A percentile compares a stretch with the other conserved stretches of the same genome.
These are phyloP conservation scores for Amblyopsis hoosieri DNA, from an alignment of 2,797 vertebrate genomes.

Conservation along the genomic window DNA sequence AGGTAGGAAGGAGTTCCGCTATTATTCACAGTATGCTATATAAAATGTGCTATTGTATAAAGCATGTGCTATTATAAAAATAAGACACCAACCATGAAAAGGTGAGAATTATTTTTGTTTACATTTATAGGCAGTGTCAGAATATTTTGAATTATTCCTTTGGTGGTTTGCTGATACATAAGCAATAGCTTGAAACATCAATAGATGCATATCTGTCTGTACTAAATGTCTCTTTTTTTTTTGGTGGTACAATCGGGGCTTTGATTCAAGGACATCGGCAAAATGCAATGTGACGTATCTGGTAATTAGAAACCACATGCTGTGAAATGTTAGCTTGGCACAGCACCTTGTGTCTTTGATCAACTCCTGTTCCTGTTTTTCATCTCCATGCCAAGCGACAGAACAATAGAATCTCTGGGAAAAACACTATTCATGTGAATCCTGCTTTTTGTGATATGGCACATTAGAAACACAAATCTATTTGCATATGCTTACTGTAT, in stretches of 20 bases:
- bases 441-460: no score
- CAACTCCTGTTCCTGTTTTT: constrained; percentile 60
- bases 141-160: not conserved
- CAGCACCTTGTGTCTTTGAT: constrained; percentile 45
- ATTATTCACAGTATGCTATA: not conserved
- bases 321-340: constrained; percentile 46
- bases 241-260: constrained; percentile 11
- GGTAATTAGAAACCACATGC: constrained; percentile 32
- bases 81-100: not conserved
- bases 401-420: no score
- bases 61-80: constrained; percentile 1
- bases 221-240: constrained; percentile 9
- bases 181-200: constrained; percentile 28
- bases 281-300: constrained; percentile 24
- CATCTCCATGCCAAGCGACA: not conserved
- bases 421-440: no score
- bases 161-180: not conserved
- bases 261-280: constrained; percentile 34
- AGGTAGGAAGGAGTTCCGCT: not conserved
- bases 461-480: not conserved
- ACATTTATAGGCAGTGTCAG: not conserved
- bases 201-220: constrained; percentile 35
- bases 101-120: not conserved
- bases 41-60: not conserved
- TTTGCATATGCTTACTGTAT: not conserved